Evolutionary conservation across 2,888 invertebrate species (phyloP).

Genomic region (Andrena praecox): DNA sequence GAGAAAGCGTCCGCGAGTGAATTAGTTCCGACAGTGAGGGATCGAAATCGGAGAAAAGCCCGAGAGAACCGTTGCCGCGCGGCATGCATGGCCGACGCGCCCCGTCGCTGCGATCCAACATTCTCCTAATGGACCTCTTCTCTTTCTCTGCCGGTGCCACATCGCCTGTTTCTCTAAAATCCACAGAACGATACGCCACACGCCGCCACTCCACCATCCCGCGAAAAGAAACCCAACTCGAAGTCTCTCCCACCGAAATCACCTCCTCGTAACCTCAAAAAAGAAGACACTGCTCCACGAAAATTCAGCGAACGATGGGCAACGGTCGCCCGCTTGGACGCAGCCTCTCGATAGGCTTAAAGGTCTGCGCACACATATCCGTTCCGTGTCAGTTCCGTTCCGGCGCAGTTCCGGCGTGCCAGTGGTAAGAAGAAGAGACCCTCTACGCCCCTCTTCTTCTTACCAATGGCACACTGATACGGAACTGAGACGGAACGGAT

Average conservation of each 20-base stretch:
- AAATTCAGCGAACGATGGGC: no score
- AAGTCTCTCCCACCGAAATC: background rate
- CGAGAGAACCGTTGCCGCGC: conserved; percentile 6
- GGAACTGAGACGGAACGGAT: no score
- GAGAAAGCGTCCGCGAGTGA: conserved; percentile 25
- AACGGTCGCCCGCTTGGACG: no score
- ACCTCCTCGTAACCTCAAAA: background rate
- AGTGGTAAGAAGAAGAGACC: no score
- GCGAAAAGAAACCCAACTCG: background rate
- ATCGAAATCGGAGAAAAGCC: conserved; percentile 47
- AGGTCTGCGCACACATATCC: no score
- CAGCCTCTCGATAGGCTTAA: no score
- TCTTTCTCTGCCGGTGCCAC: conserved; percentile 3
- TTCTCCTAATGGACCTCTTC: conserved; percentile 39
- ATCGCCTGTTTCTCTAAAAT: conserved; percentile 11
- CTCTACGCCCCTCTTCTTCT: no score
- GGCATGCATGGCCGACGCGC: conserved; percentile 9
- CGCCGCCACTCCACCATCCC: background rate
- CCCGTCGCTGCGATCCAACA: conserved; percentile 33
- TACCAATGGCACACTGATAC: no score
- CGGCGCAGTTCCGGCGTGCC: no score
- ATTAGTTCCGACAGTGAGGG: conserved; percentile 38
- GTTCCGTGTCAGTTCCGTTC: no score
- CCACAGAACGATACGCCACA: background rate
- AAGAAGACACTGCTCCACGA: no score